phyloP scores from a whole-genome alignment of 2,888 invertebrate species.

The Resseliella maxima region DNA sequence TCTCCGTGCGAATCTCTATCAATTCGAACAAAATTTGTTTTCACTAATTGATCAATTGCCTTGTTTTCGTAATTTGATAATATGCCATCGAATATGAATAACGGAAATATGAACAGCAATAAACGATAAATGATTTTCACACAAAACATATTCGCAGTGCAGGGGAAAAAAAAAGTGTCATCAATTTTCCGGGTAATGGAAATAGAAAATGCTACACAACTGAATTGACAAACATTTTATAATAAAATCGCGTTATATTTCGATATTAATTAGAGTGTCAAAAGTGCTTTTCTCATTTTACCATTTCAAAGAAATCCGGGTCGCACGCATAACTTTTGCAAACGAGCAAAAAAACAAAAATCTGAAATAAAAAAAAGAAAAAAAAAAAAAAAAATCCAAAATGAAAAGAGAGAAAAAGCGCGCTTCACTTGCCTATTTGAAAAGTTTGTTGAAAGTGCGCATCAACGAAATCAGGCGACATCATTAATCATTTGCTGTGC shows the following conservation, averaged over 20 bases:
- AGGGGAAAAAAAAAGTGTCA: neutral
- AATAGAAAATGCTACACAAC: neutral
- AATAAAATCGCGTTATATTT: neutral
- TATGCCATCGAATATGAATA: neutral
- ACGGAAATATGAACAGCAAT: neutral
- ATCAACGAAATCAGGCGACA: slow-evolving; percentile 54
- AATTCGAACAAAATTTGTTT: neutral
- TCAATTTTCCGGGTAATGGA: slow-evolving; percentile 3
- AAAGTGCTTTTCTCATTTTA: neutral
- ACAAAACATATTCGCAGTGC: neutral
- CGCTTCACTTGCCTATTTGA: neutral
- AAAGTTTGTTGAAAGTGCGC: slow-evolving; percentile 53
- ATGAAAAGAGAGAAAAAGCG: neutral
- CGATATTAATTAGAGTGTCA: slow-evolving; percentile 46
- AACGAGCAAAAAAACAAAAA: neutral
- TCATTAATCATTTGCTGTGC: slow-evolving; percentile 51
- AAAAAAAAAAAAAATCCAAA: neutral
- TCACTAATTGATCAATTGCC: neutral
- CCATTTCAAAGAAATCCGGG: neutral
- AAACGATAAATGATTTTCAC: neutral
- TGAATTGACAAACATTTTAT: neutral
- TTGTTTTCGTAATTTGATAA: neutral
- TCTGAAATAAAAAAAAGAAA: too few relatives aligned
- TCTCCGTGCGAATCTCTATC: neutral
- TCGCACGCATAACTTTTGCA: neutral